Conservation (phyloP, 1,140 invertebrate genomes). For the Orchesella cincta region DNA sequence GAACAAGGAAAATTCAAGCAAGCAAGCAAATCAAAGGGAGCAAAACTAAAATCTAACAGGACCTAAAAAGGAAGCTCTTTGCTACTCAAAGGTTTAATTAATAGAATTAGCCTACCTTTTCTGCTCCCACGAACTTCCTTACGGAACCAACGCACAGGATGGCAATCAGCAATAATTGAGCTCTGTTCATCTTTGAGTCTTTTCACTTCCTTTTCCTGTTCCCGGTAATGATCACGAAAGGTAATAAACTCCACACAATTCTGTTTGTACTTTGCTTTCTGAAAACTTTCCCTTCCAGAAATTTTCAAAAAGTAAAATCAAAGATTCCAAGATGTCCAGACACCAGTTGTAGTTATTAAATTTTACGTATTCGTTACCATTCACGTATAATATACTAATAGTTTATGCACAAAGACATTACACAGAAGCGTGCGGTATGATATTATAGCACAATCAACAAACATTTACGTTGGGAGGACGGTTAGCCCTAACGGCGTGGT, state of each 20-base stretch:
- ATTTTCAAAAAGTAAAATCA: too few species aligned
- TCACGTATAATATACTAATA: neutral
- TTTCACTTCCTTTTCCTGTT: neutral
- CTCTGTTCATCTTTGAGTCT: neutral
- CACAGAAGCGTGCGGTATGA: neutral
- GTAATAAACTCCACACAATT: neutral
- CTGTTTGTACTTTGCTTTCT: neutral
- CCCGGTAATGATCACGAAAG: neutral
- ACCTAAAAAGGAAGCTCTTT: neutral
- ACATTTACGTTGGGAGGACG: conserved; percentile 7
- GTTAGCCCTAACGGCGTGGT: neutral
- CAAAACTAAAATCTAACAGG: neutral
- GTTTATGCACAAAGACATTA: neutral
- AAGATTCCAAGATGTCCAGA: too few species aligned
- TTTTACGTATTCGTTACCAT: neutral
- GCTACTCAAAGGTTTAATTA: neutral
- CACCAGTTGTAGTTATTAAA: neutral
- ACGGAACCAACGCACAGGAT: neutral
- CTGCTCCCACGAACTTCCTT: neutral
- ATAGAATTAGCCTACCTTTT: neutral
- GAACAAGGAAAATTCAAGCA: neutral
- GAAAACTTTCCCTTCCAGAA: neutral
- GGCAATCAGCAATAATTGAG: neutral
- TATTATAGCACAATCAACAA: neutral
- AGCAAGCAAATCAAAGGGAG: neutral